Conservation (phyloP, 2,888 invertebrate species). For the Himalopsyche japonica region DNA sequence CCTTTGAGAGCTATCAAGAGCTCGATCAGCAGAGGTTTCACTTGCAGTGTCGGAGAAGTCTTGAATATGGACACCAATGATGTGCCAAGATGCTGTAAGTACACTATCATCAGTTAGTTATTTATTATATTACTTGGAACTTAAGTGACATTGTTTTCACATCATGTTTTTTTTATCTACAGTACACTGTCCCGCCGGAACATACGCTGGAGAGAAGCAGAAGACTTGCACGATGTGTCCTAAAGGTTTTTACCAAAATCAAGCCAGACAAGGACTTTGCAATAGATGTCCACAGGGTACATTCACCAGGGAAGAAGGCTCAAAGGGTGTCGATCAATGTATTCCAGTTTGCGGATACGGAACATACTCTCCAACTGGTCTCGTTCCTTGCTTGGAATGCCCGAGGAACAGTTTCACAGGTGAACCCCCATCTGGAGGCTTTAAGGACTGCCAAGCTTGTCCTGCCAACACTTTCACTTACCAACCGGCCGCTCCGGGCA, state of each 20-base stretch:
- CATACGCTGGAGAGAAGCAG: constrained; percentile 88
- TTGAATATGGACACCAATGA: constrained; percentile 90
- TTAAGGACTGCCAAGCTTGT: constrained; percentile 92
- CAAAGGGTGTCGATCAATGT: constrained; percentile 83
- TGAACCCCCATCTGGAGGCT: constrained; percentile 87
- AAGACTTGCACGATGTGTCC: constrained; percentile 90
- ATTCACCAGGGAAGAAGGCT: constrained; percentile 88
- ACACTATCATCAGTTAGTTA: constrained; percentile 11
- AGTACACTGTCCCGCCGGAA: constrained; percentile 97
- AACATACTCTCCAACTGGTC: constrained; percentile 91
- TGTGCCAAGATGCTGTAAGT: constrained; percentile 89
- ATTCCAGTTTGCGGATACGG: constrained; percentile 95
- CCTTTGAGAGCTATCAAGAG: constrained; percentile 86
- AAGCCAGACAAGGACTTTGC: constrained; percentile 88
- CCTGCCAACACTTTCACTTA: constrained; percentile 88
- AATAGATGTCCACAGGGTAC: constrained; percentile 89
- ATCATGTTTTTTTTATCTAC: constrained; percentile 21
- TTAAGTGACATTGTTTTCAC: neutral
- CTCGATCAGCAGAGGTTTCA: constrained; percentile 84
- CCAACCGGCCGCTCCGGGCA: constrained; percentile 85
- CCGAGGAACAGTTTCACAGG: constrained; percentile 88
- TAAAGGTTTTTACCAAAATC: constrained; percentile 91
- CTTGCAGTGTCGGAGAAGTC: constrained; percentile 92
- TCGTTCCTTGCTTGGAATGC: constrained; percentile 93
- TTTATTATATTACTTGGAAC: neutral